Conservation (phyloP, 2,888 invertebrate species). For the Timema cristinae region DNA sequence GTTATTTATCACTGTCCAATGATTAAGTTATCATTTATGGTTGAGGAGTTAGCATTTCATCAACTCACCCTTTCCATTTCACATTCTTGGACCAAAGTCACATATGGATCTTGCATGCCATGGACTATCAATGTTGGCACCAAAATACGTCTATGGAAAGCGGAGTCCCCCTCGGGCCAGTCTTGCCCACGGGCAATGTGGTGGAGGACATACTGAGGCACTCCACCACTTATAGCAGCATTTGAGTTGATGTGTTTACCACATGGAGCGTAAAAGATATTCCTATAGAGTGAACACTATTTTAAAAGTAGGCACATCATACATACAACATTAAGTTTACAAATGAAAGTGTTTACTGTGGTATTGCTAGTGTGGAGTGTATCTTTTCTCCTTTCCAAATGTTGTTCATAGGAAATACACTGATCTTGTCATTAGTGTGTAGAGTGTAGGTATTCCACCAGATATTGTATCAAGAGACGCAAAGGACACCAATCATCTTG, state of each 20-base stretch:
- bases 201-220: slow-evolving; percentile 47
- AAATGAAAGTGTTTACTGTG: too few relatives aligned
- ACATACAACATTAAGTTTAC: not conserved
- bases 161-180: slow-evolving; percentile 65
- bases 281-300: slow-evolving; percentile 40
- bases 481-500: too few relatives aligned
- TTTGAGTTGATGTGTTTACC: slow-evolving; percentile 54
- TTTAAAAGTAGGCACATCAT: too few relatives aligned
- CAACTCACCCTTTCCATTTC: slow-evolving; percentile 61
- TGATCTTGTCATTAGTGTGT: too few relatives aligned
- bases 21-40: not conserved
- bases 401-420: too few relatives aligned
- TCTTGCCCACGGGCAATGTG: slow-evolving; percentile 57
- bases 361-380: too few relatives aligned
- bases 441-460: too few relatives aligned
- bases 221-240: slow-evolving; percentile 43
- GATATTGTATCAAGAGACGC: too few relatives aligned
- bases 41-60: not conserved
- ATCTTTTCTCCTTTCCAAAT: too few relatives aligned
- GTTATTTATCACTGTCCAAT: not conserved
- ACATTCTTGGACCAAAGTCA: slow-evolving; percentile 64
- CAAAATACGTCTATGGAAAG: slow-evolving; percentile 59
- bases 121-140: slow-evolving; percentile 62
- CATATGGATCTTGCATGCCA: slow-evolving; percentile 60
- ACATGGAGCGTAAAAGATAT: slow-evolving; percentile 53